Evolutionary conservation across 2,113 vertebrate genomes (phyloP).

Genomic region (Pachycephala philippinensis): DNA sequence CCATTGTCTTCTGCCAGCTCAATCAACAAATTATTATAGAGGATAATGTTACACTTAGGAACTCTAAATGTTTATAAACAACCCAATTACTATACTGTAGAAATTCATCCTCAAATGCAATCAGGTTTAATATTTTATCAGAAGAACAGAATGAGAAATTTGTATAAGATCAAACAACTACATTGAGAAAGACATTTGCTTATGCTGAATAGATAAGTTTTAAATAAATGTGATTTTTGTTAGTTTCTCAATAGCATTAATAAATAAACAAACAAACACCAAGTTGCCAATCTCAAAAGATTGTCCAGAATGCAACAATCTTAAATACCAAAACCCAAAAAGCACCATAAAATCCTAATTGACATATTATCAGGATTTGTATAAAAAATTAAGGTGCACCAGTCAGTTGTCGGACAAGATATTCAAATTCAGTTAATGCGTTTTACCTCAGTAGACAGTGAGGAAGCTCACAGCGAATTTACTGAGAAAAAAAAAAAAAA

Average conservation of each 20-base stretch:
- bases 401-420: not conserved
- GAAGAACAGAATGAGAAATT: not conserved
- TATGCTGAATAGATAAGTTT: not conserved
- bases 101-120: constrained; percentile 26
- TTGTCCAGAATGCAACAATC: not conserved
- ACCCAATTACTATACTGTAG: constrained; percentile 8
- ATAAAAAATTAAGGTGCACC: not conserved
- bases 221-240: not conserved
- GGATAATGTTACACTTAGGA: constrained; percentile 54
- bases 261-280: not conserved
- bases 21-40: constrained; percentile 61
- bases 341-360: not conserved
- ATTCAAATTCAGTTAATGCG: not conserved
- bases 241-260: not conserved
- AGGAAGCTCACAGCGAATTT: not conserved
- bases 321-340: not conserved
- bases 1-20: constrained; percentile 46
- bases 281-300: not conserved
- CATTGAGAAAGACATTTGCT: not conserved
- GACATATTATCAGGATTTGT: not conserved
- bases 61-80: constrained; percentile 66
- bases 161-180: not conserved
- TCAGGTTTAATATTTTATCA: constrained; percentile 56
- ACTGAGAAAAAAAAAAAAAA: not conserved
- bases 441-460: not conserved